These are phyloP conservation scores for Scotopteryx bipunctaria DNA, from an alignment of 2,888 invertebrate genomes.

Conservation along the genomic window DNA sequence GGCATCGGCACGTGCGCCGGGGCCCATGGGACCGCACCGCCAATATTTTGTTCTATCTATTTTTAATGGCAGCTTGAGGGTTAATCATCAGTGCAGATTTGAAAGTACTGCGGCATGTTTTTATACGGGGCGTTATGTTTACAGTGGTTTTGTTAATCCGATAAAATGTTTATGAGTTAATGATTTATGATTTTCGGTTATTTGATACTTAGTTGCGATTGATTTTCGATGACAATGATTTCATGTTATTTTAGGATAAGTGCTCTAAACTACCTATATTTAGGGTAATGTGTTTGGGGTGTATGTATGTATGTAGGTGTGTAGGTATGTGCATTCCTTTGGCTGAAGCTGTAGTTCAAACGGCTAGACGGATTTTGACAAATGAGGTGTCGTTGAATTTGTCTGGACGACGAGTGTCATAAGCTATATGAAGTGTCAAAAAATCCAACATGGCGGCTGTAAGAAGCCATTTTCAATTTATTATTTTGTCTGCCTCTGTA, in stretches of 20 bases:
- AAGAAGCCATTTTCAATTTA: no score
- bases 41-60: slow-evolving; percentile 78
- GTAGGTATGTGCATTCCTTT: no score
- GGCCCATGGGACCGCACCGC: slow-evolving; percentile 59
- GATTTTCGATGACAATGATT: background rate
- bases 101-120: slow-evolving; percentile 51
- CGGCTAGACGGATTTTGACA: no score
- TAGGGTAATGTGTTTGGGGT: no score
- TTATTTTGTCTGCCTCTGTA: no score
- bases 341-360: no score
- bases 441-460: no score
- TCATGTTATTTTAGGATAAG: slow-evolving; percentile 2
- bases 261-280: no score
- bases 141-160: slow-evolving; percentile 32
- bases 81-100: slow-evolving; percentile 70
- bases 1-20: slow-evolving; percentile 56
- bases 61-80: slow-evolving; percentile 73
- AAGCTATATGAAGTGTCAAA: no score
- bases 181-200: slow-evolving; percentile 16
- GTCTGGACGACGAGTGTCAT: no score
- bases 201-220: background rate
- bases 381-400: no score
- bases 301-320: no score
- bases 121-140: slow-evolving; percentile 40
- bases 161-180: slow-evolving; percentile 34